Base-by-base conservation (phyloP, 2,888 invertebrate species). In the Leptinotarsa peninsularis region DNA sequence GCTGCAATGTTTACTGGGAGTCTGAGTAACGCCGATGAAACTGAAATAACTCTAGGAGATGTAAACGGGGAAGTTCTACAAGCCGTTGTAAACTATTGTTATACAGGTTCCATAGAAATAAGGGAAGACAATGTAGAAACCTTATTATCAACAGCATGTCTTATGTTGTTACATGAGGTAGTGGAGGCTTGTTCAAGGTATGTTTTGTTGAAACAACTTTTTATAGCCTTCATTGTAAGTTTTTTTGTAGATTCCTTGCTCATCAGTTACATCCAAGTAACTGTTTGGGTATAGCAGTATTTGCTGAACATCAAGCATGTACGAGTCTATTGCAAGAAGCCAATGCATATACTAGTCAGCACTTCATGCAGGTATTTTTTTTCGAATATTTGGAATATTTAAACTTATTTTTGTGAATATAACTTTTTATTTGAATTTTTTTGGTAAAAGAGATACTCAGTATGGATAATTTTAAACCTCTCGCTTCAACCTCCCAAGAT, bases 1-100 rank as follows among this genome's bases (percentile, higher is more conserved):
- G 94, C 95, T 66, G 97, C 96, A 63, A 98, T 98, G 98, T 98
- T 98, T 87, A 97, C 96, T 43, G 95, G 94, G 74, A 94, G 95
- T 74, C 89, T 98, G 78, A 91, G 94, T 81, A 98, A 98, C 89
- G 92, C 96, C 7, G 93, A 92, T 78, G 93, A 96, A 87, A 91
- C 93, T 79, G 96, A 97, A 90, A 93, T 98, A 54, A 94, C 94
- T 76, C 90, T 98, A 82, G 94, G 94, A 80, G 93, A 94, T 84
- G 94, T 98, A 60, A 95, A 96, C 85, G 93, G 96, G 27, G 95
- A 96, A 86, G 95, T 97, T 50, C 91, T 98, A 71, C 93, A 94
- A 88, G 91, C 94, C 71, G 91, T 98, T 72, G 93, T 98, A 49
- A 93, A 94, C 86, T 98, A 97, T 88, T 97, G 97, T 89, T 98